Evolutionary conservation across 2,113 vertebrate species (phyloP), one percentile per base, ranked within the genome.

Genomic region (Daboia siamensis): DNA sequence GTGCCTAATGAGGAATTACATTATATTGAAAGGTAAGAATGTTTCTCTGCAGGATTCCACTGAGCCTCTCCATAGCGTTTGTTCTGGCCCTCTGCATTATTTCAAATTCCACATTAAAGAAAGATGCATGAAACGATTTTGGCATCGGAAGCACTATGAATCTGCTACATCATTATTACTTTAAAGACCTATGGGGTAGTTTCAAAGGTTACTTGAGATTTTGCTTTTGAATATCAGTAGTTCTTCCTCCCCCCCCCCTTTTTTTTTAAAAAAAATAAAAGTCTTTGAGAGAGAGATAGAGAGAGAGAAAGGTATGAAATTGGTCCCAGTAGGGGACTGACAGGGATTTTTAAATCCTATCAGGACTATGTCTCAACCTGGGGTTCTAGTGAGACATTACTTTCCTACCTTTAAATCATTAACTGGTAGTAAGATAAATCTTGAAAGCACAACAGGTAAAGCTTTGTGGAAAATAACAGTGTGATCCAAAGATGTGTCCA

Each of bases 391-490:
- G 90, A 93, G 96, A 93, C 93, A 85, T 91, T 93, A 94, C 86
- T 88, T 95, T 95, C 88, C 95, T 95, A 93, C 59, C 85, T 93
- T 94, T 95, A 96, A 96, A 95, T 95, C 90, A 95, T 95, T 96
- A 95, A 93, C 87, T 94, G 90, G 92, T 94, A 93, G 17, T 52
- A 93, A 90, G 93, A 51, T 94, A 94, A 92, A 86, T 95, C 95
- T 90, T 87, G 26, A 94, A 17, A 0, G 0, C 64, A 91, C 92
- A 80, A 93, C 80, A 95, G 64, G 59, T 52, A 92, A 91, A 87
- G 94, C 94, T 69, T 69, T 95, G 91, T 95, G 93, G 93, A 90
- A 24, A 95, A 92, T 44, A 51, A 89, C 88, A 85, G 93, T 89
- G 26, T 44, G 7, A 87, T 93, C 93, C 56, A 12, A 95, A 89